Percentiles rank a stretch among this genome's conserved stretches.
phyloP scores from a whole-genome alignment of 2,797 vertebrate genomes.

The Scyliorhinus canicula region DNA sequence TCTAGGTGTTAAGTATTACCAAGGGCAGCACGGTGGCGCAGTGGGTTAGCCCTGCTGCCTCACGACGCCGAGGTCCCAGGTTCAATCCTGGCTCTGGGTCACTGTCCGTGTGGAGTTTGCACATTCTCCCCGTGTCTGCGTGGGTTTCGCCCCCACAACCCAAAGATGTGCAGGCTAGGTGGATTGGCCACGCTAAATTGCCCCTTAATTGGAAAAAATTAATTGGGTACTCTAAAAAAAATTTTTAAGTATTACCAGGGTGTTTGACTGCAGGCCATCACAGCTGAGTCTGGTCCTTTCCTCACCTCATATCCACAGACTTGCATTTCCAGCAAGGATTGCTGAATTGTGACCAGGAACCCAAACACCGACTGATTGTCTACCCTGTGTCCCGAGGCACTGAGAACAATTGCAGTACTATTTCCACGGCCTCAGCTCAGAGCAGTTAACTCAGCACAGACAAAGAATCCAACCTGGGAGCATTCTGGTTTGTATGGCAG shows the following conservation, averaged over 20 bases:
- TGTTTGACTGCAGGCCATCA: background rate
- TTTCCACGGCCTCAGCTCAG: background rate
- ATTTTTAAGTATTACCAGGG: background rate
- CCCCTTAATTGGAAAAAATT: no score
- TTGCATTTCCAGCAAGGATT: background rate
- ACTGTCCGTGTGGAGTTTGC: no score
- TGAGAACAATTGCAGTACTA: slow-evolving; percentile 12
- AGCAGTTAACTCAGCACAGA: background rate
- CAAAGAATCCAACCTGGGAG: background rate
- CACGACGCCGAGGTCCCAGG: no score
- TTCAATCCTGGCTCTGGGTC: no score
- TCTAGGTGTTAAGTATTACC: background rate
- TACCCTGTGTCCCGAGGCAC: background rate
- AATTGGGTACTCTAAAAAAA: no score
- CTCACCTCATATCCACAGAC: background rate
- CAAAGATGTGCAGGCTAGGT: no score
- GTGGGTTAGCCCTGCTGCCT: no score
- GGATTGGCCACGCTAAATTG: no score
- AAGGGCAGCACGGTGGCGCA: no score
- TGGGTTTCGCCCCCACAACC: no score
- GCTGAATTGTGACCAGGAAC: background rate
- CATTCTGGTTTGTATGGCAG: background rate
- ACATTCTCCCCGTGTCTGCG: no score
- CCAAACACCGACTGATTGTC: background rate
- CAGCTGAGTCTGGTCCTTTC: background rate